phyloP scores from a whole-genome alignment of 1,140 invertebrate species.

The Bombus waltoni region DNA sequence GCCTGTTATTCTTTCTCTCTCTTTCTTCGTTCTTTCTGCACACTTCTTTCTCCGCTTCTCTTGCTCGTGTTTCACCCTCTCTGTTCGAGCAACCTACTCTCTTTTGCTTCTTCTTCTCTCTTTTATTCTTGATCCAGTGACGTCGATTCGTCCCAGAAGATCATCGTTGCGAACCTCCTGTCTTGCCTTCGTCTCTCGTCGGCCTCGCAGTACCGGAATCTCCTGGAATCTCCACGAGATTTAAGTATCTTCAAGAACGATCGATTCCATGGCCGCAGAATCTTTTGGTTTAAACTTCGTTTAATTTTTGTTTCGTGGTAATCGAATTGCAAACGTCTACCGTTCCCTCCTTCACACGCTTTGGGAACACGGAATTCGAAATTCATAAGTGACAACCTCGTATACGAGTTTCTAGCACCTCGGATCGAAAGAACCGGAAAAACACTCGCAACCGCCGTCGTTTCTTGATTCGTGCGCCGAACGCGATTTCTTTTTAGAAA shows the following conservation, averaged over 20 bases:
- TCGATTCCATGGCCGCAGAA: too few species aligned
- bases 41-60: neutral
- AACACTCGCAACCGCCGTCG: neutral
- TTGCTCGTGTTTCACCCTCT: neutral
- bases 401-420: neutral
- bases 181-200: neutral
- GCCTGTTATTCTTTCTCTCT: neutral
- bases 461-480: neutral
- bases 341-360: constrained; percentile 6
- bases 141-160: constrained; percentile 12
- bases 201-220: constrained; percentile 3
- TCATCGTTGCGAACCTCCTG: neutral
- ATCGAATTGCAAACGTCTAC: neutral
- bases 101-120: constrained; percentile 10
- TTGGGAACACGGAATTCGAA: neutral
- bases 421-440: neutral
- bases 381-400: constrained; percentile 9
- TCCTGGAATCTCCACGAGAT: constrained; percentile 40
- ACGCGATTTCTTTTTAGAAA: neutral
- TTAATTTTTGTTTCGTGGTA: too few species aligned
- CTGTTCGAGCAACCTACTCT: neutral
- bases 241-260: constrained; percentile 55
- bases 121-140: constrained; percentile 45
- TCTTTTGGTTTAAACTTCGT: neutral
- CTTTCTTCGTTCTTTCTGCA: neutral